Evolutionary conservation across 2,888 invertebrate genomes (phyloP).

Genomic region (Linhomoeus sp.): DNA sequence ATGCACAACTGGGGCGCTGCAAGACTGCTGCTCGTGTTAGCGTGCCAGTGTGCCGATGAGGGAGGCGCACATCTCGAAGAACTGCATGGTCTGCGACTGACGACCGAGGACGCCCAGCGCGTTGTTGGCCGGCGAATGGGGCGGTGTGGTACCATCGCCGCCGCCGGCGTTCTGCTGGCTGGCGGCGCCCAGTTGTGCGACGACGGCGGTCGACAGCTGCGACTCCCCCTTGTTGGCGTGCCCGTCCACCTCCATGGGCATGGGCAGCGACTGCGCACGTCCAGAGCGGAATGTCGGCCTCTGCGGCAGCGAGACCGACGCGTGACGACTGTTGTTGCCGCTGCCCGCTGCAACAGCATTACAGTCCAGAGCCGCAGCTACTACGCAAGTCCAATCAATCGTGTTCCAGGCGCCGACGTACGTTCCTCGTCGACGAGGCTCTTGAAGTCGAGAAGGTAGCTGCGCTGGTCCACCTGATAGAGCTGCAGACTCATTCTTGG

Average conservation of each 20-base stretch:
- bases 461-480: constrained; percentile 96
- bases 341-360: constrained; percentile 13
- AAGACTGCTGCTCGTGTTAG: constrained; percentile 28
- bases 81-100: constrained; percentile 89
- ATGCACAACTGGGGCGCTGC: too few species aligned
- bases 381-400: not conserved
- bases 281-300: constrained; percentile 16
- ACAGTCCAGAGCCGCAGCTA: not conserved
- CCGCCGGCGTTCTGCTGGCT: not conserved
- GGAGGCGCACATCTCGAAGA: constrained; percentile 99
- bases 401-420: too few species aligned
- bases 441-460: constrained; percentile 90
- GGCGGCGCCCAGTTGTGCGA: not conserved
- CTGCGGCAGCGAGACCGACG: constrained; percentile 24
- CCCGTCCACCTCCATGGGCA: constrained; percentile 15
- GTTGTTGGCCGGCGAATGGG: constrained; percentile 11
- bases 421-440: constrained; percentile 41
- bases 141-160: too few species aligned
- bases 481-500: constrained; percentile 89
- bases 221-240: not conserved
- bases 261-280: constrained; percentile 21
- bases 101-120: constrained; percentile 2
- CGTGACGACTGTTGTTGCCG: constrained; percentile 21
- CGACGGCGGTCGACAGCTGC: not conserved
- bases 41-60: constrained; percentile 91